Evolutionary conservation across 2,797 vertebrate genomes (phyloP).

Genomic region (Mycteria americana): DNA sequence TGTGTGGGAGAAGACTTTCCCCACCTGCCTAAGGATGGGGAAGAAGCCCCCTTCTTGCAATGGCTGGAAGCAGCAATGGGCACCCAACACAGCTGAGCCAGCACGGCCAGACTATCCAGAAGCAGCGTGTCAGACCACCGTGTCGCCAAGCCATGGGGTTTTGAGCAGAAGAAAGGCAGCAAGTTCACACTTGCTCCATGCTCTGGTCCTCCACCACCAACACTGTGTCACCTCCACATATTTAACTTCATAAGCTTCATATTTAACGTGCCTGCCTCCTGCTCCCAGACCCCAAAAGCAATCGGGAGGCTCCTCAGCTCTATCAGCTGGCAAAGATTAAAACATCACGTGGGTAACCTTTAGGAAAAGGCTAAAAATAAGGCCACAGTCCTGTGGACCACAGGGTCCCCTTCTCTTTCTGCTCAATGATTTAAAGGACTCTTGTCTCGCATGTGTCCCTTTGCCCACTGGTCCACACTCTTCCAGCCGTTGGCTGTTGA

Average conservation of each 20-base stretch:
- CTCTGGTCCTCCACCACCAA: not conserved
- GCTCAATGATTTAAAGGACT: not conserved
- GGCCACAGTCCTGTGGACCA: not conserved
- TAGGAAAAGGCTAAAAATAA: not conserved
- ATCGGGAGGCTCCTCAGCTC: not conserved
- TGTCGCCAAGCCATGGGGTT: accelerated
- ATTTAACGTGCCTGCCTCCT: not conserved
- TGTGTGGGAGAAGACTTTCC: not conserved
- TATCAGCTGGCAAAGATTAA: not conserved
- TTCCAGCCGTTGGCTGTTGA: not conserved
- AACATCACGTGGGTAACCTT: not conserved
- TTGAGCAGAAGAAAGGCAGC: not conserved
- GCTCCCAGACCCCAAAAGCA: not conserved
- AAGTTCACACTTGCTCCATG: not conserved
- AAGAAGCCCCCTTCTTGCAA: not conserved
- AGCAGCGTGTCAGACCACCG: accelerated
- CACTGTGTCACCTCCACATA: not conserved
- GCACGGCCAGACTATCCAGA: not conserved
- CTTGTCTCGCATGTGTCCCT: accelerated
- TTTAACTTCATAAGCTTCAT: accelerated
- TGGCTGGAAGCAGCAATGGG: not conserved
- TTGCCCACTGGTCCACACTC: accelerated
- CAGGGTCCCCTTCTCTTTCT: not conserved
- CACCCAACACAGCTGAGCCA: not conserved
- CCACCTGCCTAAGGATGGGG: not conserved